Conservation (phyloP, 2,797 vertebrate species). For the Lutjanus campechanus region DNA sequence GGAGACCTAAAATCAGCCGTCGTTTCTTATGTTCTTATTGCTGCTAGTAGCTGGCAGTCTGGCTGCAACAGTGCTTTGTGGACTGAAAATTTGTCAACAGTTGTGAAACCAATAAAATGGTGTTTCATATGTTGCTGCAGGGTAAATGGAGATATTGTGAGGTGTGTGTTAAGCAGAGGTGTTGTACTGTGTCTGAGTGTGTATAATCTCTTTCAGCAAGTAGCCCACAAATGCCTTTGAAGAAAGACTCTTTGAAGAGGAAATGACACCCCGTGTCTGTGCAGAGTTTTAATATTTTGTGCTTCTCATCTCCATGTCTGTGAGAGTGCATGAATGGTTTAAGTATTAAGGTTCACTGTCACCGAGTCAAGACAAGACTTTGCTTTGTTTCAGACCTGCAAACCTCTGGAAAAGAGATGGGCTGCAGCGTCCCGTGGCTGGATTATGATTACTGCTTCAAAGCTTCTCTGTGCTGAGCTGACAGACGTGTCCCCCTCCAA, state of each 20-base stretch:
- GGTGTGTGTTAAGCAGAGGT: background rate
- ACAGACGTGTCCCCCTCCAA: slow-evolving; percentile 35
- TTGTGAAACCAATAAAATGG: slow-evolving; percentile 17
- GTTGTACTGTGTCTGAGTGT: slow-evolving; percentile 15
- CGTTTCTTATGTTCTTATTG: slow-evolving; percentile 47
- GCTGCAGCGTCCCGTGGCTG: slow-evolving; percentile 26
- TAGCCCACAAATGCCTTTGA: slow-evolving; percentile 16
- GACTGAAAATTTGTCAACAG: slow-evolving; percentile 33
- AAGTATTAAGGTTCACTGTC: slow-evolving; percentile 13
- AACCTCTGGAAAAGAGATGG: slow-evolving; percentile 36
- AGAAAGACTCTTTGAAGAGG: slow-evolving; percentile 54
- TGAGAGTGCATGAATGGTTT: slow-evolving; percentile 5
- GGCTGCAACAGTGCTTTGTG: slow-evolving; percentile 8
- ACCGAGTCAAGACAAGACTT: slow-evolving; percentile 34
- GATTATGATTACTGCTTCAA: slow-evolving; percentile 49
- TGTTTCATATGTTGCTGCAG: slow-evolving; percentile 1
- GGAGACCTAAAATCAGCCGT: slow-evolving; percentile 49
- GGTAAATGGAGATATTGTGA: background rate
- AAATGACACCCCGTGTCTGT: slow-evolving; percentile 40
- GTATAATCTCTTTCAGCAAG: background rate
- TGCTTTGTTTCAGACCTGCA: slow-evolving; percentile 57
- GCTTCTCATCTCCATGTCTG: slow-evolving; percentile 32
- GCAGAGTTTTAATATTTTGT: slow-evolving; percentile 30
- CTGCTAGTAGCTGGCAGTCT: slow-evolving; percentile 24
- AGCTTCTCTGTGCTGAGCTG: slow-evolving; percentile 18